These are phyloP conservation scores for Ceratina japonica DNA, from an alignment of 1,140 invertebrate genomes.

Conservation along the genomic window DNA sequence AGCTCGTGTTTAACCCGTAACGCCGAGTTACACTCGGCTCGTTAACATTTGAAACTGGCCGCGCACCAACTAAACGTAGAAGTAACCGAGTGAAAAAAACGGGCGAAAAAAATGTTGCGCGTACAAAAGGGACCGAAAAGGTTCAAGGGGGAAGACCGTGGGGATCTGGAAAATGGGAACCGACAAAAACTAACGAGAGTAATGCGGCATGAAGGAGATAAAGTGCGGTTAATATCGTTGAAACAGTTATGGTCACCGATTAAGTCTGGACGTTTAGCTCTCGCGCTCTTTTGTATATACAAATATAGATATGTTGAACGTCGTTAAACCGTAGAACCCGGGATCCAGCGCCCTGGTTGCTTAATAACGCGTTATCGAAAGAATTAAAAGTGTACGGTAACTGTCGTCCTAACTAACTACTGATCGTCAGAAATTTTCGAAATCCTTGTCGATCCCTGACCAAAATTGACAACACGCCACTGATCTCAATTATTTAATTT, in stretches of 20 bases:
- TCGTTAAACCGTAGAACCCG: background rate
- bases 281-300: constrained; percentile 40
- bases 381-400: background rate
- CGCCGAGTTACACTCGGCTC: constrained; percentile 28
- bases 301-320: constrained; percentile 16
- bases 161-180: background rate
- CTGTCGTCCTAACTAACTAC: background rate
- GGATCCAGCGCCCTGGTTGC: constrained; percentile 3
- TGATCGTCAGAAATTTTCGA: constrained; percentile 6
- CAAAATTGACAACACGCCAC: no score
- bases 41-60: constrained; percentile 8
- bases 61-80: background rate
- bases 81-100: background rate
- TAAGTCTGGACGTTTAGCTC: constrained; percentile 28
- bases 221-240: constrained; percentile 53
- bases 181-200: constrained; percentile 30
- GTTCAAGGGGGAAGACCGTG: constrained; percentile 1
- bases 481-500: no score
- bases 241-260: constrained; percentile 47
- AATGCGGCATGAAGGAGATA: constrained; percentile 56
- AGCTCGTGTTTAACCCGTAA: constrained; percentile 23
- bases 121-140: background rate
- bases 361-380: constrained; percentile 41
- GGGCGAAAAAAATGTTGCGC: no score
- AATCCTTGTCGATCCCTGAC: background rate